Base-by-base conservation (phyloP, 2,888 invertebrate species). In the Panzeria rudis region DNA sequence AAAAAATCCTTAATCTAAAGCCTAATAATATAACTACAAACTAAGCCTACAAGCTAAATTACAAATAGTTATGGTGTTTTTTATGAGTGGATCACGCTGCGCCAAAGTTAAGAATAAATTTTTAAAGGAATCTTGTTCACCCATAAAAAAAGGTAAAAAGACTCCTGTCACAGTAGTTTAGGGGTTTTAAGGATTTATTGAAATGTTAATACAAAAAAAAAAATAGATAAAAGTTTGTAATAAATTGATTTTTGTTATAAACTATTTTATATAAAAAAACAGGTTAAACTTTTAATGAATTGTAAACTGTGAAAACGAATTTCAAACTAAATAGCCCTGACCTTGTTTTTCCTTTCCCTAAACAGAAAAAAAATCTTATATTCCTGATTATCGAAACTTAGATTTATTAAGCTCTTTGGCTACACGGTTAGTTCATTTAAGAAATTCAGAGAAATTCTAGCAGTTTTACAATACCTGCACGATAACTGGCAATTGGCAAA, bases 11-110 rank as follows among this genome's bases (percentile, higher is more conserved):
- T 56, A 71, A 77, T 71, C 71, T 83, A 83, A 75, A 56, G 50
- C 66, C 69, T 81, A 83, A 73, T 54, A 61, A 11, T 41, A 50
- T 72, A 71, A 72, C 71, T 79, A 87, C 41, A 76, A 72, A 81
- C 80, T 80, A 83, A n/a, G 47, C 9, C 50, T 75, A 82, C 13
- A 50, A 66, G 20, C 66, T 82, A 79, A 69, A 72, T 71, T 62
- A 62, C 54, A 32, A 64, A 73, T 29, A 23, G 23, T 2, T 61
- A 66, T 52, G 25, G 38, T n/a, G 54, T 80, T 87, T 87, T 86
- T 89, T 87, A 88, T 41, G 47, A 81, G 47, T 78, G 47, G 52
- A 90, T 90, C 90, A 90, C 90, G 90, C 90, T 90, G 88, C 88
- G 90, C 90, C 90, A 87, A 90, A 76, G 8, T 72, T 61, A 80